phyloP scores from a whole-genome alignment of 2,113 vertebrate species.

The Sigmodon hispidus region DNA sequence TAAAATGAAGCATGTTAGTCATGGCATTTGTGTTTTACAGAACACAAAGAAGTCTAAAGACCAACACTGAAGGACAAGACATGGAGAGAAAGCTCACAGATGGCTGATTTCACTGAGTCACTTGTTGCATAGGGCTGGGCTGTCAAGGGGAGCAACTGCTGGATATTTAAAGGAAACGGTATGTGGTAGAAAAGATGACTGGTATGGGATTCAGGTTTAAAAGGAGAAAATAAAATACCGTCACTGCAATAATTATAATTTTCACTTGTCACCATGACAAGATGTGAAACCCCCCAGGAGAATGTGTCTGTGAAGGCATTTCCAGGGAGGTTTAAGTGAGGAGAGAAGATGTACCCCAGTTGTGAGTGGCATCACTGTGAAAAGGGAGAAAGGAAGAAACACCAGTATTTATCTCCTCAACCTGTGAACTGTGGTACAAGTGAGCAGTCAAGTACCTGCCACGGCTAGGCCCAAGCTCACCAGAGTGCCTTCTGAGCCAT shows the following conservation, averaged over 20 bases:
- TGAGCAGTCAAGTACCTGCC: neutral
- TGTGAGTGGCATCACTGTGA: neutral
- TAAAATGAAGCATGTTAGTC: slow-evolving; percentile 87
- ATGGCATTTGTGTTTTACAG: neutral
- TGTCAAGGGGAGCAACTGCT: neutral
- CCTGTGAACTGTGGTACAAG: neutral
- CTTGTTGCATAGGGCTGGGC: neutral
- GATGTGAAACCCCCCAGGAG: neutral
- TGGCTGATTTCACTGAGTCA: accelerated
- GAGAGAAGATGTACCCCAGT: neutral
- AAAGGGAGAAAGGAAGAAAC: neutral
- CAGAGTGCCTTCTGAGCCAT: too few relatives aligned
- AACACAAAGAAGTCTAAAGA: slow-evolving; percentile 74
- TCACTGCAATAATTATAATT: neutral
- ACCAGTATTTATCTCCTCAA: too few relatives aligned
- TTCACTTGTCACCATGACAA: neutral
- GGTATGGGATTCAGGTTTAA: neutral
- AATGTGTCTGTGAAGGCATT: neutral
- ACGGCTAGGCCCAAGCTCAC: neutral
- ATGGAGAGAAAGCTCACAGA: neutral
- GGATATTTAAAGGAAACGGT: neutral
- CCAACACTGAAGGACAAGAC: slow-evolving; percentile 71
- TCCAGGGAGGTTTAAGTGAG: neutral
- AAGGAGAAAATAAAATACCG: neutral
- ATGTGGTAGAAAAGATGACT: neutral